Evolutionary conservation across 2,888 invertebrate species (phyloP).

Genomic region (Chrysotoxum bicinctum): DNA sequence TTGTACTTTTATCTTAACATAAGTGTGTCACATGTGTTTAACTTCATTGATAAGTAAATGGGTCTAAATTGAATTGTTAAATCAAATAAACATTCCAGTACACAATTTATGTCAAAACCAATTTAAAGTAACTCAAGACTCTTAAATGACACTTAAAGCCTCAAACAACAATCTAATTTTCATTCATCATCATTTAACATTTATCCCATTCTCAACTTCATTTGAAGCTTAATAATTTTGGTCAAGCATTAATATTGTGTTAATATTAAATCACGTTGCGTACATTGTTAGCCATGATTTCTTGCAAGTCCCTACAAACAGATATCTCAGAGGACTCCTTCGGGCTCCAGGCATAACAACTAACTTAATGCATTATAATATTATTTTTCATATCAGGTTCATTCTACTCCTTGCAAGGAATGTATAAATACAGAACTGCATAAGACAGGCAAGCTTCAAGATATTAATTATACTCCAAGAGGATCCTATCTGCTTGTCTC

Average conservation of each 20-base stretch:
- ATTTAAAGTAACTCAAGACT: too few relatives aligned
- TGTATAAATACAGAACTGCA: not conserved
- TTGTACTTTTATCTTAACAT: too few relatives aligned
- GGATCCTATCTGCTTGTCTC: not conserved
- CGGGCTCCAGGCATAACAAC: not conserved
- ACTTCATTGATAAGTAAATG: too few relatives aligned
- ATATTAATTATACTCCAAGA: slow-evolving; percentile 7
- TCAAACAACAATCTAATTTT: not conserved
- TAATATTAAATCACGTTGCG: not conserved
- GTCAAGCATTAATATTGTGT: not conserved
- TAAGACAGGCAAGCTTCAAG: slow-evolving; percentile 23
- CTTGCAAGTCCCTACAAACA: not conserved
- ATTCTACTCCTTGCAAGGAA: not conserved
- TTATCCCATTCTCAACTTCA: not conserved
- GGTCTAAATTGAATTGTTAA: too few relatives aligned
- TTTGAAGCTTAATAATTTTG: not conserved
- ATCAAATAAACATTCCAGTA: too few relatives aligned
- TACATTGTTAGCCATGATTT: not conserved
- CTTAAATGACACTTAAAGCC: too few relatives aligned
- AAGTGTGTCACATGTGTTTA: too few relatives aligned
- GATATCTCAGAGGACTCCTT: not conserved
- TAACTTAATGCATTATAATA: slow-evolving; percentile 12
- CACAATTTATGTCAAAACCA: too few relatives aligned
- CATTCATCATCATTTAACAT: not conserved
- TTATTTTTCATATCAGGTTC: slow-evolving; percentile 6